Evolutionary conservation across 2,113 vertebrate species (phyloP), one percentile per base, ranked within the genome.

Genomic region (Pyxicephalus adspersus): DNA sequence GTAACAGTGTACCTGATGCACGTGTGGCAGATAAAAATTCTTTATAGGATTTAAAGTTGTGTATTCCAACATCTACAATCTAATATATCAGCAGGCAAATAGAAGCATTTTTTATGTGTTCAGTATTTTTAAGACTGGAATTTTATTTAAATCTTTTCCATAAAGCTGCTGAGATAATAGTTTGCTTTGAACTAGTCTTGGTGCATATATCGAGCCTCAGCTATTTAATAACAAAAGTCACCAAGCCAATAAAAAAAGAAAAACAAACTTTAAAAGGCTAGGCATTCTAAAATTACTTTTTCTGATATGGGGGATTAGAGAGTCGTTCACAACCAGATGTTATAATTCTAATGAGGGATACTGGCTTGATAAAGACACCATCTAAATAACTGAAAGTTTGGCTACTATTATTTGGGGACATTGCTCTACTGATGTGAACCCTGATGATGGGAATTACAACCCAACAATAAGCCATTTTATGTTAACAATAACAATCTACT

Each of bases 121-220:
- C 26, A 57, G 28, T 66, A 66, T 77, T 66, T 77, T 77, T 66
- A 25, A 63, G 76, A 29, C 18, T 57, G 20, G 31, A 77, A 77
- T 77, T 77, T 57, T 54, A 77, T 65, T 77, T 50, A 55, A 66
- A 66, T 50, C 51, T 70, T 18, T 17, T 51, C 70, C 58, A 68
- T 38, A 31, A 68, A 57, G 52, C 28, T 78, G 64, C 64, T 58
- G 76, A 79, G 64, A 68, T 68, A 79, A 79, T 79, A 60, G 64
- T 68, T 79, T 79, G 54, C 52, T 79, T 79, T 79, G 76, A 67
- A 67, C 76, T 68, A 29, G 25, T 18, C 4, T 26, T 52, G 50
- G 22, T 79, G 38, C 31, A 54, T 8, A 66, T 18, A 79, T 68
- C 52, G 31, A 78, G 58, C 29, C 54, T 26, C 13, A 54, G 31